Percentiles rank a stretch among this genome's conserved stretches.
Evolutionary conservation across 2,888 invertebrate species (phyloP).

Genomic region (Laothoe populi): DNA sequence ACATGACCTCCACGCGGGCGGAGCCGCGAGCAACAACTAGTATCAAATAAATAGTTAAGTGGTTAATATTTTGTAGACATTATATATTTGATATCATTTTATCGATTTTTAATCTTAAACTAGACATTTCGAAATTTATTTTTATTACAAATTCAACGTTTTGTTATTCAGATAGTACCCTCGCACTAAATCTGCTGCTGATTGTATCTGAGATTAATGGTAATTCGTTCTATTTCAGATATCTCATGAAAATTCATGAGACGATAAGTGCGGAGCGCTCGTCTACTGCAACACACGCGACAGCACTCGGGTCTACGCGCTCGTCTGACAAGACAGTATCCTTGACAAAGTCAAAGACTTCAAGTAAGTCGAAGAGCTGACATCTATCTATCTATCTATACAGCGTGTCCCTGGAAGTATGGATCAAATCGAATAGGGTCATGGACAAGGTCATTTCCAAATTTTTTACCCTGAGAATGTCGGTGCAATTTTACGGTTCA

Average conservation of each 20-base stretch:
- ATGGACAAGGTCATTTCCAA: too few species aligned
- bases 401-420: too few species aligned
- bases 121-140: conserved; percentile 21
- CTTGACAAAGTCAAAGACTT: too few species aligned
- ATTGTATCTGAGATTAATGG: conserved; percentile 21
- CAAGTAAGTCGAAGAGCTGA: too few species aligned
- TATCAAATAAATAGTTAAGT: not conserved
- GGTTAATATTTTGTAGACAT: conserved; percentile 12
- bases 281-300: not conserved
- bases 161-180: conserved; percentile 21
- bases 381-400: too few species aligned
- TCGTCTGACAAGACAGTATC: not conserved
- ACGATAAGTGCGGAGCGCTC: not conserved
- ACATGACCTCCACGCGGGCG: too few species aligned
- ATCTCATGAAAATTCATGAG: conserved; percentile 13
- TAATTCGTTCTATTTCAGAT: conserved; percentile 20
- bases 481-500: too few species aligned
- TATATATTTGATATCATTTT: not conserved
- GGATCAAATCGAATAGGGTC: too few species aligned
- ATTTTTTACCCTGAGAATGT: too few species aligned
- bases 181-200: conserved; percentile 14
- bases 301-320: conserved; percentile 4
- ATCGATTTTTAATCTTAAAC: conserved; percentile 6
- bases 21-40: too few species aligned
- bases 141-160: conserved; percentile 15